These are phyloP conservation scores for Diglossa cyanea DNA, from an alignment of 2,797 vertebrate species.

Conservation along the genomic window DNA sequence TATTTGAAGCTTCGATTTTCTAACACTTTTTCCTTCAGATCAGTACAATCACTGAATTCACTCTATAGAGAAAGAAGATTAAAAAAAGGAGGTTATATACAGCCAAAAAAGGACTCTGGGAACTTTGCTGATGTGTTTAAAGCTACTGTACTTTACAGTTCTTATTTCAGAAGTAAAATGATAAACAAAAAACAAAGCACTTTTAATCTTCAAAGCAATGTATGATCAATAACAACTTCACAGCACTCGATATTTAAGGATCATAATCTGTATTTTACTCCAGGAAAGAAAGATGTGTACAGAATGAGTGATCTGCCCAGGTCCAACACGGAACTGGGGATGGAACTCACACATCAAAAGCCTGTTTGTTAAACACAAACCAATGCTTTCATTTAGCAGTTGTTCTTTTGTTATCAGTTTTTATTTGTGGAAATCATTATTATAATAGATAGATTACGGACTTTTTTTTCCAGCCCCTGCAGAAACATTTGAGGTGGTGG, in stretches of 20 bases:
- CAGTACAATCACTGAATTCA: not conserved
- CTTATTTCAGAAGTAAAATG: slow-evolving; percentile 42
- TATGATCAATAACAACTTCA: slow-evolving; percentile 46
- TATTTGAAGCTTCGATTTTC: slow-evolving; percentile 33
- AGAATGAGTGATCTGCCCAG: not conserved
- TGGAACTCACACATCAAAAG: not conserved
- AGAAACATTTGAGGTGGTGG: not conserved
- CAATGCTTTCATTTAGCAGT: not conserved
- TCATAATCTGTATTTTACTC: slow-evolving; percentile 20
- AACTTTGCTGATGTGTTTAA: not conserved
- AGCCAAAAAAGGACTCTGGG: not conserved
- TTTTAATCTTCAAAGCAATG: slow-evolving; percentile 46
- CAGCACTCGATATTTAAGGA: not conserved
- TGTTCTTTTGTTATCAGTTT: not conserved
- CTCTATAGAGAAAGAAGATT: not conserved
- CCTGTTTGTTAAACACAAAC: not conserved
- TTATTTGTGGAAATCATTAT: not conserved
- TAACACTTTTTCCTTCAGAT: not conserved
- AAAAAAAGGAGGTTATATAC: not conserved
- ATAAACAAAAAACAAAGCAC: slow-evolving; percentile 54
- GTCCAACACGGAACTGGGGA: not conserved
- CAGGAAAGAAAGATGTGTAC: not conserved
- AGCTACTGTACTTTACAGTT: not conserved
- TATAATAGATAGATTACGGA: not conserved
- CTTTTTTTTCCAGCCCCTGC: not conserved